Evolutionary conservation across 2,797 vertebrate species (phyloP).

Genomic region (Argya squamiceps): DNA sequence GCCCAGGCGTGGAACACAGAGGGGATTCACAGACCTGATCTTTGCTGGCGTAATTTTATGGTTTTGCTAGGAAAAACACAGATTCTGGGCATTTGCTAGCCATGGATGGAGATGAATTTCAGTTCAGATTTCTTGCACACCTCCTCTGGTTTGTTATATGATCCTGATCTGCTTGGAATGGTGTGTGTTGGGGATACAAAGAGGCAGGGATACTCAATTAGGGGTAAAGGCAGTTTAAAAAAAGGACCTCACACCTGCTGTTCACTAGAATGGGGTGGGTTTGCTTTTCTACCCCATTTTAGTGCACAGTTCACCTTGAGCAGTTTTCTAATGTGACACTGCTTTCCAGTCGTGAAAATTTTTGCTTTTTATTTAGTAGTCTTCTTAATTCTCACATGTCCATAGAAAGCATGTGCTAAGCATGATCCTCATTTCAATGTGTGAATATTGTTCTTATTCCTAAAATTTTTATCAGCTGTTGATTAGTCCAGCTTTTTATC

Average conservation of each 20-base stretch:
- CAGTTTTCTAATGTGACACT: background rate
- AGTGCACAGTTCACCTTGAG: background rate
- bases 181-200: background rate
- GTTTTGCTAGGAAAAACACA: constrained; percentile 12
- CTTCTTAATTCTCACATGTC: background rate
- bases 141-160: background rate
- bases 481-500: background rate
- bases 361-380: background rate
- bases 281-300: background rate
- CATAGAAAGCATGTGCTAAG: background rate
- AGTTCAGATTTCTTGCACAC: background rate
- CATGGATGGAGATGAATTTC: background rate
- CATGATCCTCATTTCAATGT: background rate
- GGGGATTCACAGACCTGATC: background rate
- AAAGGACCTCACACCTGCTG: background rate
- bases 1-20: background rate
- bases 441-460: background rate
- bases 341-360: background rate
- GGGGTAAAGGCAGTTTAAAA: background rate
- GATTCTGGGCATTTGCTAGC: background rate
- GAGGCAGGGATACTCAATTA: background rate
- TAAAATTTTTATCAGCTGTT: background rate
- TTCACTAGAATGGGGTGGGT: fast-evolving
- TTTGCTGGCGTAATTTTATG: background rate
- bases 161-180: background rate